These are phyloP conservation scores for Larimichthys crocea DNA, from an alignment of 2,113 vertebrate species.

Conservation along the genomic window DNA sequence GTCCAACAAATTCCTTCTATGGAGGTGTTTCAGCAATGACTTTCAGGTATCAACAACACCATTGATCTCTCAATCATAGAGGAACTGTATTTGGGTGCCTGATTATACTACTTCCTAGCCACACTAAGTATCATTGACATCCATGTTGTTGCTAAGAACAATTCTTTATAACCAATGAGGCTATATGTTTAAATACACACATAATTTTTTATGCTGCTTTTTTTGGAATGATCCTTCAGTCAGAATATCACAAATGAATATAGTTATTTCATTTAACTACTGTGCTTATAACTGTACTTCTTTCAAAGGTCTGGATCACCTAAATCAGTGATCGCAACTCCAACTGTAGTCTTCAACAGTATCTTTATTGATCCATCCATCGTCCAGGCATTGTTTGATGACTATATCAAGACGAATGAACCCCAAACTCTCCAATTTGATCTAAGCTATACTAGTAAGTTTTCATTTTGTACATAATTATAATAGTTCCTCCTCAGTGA, in stretches of 20 bases:
- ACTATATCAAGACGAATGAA: accelerated
- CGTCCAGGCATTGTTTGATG: accelerated
- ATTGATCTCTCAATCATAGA: background rate
- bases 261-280: background rate
- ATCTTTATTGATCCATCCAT: accelerated
- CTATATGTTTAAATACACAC: background rate
- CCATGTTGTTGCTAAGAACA: background rate
- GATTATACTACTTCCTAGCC: background rate
- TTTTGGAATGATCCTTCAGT: background rate
- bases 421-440: constrained; percentile 49
- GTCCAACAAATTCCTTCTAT: constrained; percentile 28
- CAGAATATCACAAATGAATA: background rate
- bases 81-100: background rate
- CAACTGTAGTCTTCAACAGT: constrained; percentile 51
- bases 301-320: constrained; percentile 52
- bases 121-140: background rate
- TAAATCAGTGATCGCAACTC: constrained; percentile 60
- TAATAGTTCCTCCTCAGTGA: background rate
- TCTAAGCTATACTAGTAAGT: constrained; percentile 42
- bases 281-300: background rate
- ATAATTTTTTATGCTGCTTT: too few relatives aligned
- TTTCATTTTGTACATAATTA: background rate
- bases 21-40: constrained; percentile 32
- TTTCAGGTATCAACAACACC: constrained; percentile 66
- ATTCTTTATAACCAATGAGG: background rate